A percentile compares a stretch with the other conserved stretches of the same genome.
phyloP scores from a whole-genome alignment of 2,888 invertebrate genomes.

The Nomada goodeniana region DNA sequence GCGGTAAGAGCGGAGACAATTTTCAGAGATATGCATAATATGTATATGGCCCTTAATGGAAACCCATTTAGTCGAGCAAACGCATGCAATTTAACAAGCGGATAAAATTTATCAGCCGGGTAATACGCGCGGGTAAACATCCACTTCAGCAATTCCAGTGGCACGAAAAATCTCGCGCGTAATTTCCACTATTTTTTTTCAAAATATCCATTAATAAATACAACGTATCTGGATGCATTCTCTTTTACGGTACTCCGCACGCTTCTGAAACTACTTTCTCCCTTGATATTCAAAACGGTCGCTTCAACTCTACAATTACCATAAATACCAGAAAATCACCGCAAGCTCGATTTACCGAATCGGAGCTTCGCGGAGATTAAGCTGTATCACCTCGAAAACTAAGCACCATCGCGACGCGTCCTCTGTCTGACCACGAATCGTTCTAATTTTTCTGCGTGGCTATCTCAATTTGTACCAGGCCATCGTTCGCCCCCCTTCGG shows the following conservation, averaged over 20 bases:
- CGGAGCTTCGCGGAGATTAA: background rate
- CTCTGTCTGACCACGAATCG: background rate
- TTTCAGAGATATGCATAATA: background rate
- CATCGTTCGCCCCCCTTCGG: background rate
- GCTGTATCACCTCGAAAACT: background rate
- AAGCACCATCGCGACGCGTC: background rate
- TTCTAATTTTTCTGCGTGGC: conserved; percentile 11
- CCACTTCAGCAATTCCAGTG: too few relatives aligned
- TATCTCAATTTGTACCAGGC: conserved; percentile 5
- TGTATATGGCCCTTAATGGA: background rate
- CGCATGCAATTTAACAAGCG: background rate
- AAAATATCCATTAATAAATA: too few relatives aligned
- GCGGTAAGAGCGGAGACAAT: background rate
- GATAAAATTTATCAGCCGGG: background rate
- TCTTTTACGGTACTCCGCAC: background rate
- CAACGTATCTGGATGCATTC: too few relatives aligned
- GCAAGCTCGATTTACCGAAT: background rate
- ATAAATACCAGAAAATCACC: background rate
- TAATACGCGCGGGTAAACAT: background rate
- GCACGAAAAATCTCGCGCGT: too few relatives aligned
- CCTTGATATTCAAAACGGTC: too few relatives aligned
- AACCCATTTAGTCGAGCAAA: background rate
- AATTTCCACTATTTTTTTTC: too few relatives aligned
- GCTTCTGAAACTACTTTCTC: background rate
- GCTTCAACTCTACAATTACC: background rate